Evolutionary conservation across 2,113 vertebrate species (phyloP).

Genomic region (Rhinopomastus cyanomelas): DNA sequence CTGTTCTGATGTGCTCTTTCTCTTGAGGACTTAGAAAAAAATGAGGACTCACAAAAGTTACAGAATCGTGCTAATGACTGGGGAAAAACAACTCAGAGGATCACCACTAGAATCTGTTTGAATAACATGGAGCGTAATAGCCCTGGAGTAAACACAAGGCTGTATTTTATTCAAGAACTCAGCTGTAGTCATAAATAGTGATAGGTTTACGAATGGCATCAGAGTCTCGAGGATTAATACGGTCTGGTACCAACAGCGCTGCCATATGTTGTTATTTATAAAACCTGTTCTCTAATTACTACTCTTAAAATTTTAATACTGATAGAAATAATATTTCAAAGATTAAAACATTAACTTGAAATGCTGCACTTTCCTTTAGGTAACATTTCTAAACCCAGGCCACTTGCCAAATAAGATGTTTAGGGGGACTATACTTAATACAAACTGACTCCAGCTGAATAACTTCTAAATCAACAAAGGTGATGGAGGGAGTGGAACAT

Average conservation of each 20-base stretch:
- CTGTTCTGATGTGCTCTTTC: background rate
- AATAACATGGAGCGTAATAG: conserved; percentile 57
- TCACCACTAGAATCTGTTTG: conserved; percentile 44
- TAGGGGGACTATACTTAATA: background rate
- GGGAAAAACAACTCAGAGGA: conserved; percentile 14
- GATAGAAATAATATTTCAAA: conserved; percentile 39
- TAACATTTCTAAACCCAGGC: background rate
- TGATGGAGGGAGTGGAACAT: no score
- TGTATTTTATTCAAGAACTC: conserved; percentile 65
- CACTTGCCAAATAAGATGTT: background rate
- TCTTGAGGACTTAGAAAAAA: conserved; percentile 3
- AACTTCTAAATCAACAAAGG: background rate
- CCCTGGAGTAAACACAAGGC: conserved; percentile 46
- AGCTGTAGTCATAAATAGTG: conserved; percentile 58
- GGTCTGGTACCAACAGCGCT: background rate
- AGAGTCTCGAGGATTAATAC: conserved; percentile 53
- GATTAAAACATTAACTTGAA: conserved; percentile 39
- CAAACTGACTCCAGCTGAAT: background rate
- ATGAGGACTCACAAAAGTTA: background rate
- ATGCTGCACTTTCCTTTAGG: background rate
- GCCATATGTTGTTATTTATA: conserved; percentile 65
- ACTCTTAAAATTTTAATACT: conserved; percentile 48
- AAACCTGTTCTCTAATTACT: conserved; percentile 47
- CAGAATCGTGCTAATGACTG: background rate
- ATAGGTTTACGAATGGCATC: conserved; percentile 57